Evolutionary conservation across 2,888 invertebrate species (phyloP).

Genomic region (Ariolimax columbianus): DNA sequence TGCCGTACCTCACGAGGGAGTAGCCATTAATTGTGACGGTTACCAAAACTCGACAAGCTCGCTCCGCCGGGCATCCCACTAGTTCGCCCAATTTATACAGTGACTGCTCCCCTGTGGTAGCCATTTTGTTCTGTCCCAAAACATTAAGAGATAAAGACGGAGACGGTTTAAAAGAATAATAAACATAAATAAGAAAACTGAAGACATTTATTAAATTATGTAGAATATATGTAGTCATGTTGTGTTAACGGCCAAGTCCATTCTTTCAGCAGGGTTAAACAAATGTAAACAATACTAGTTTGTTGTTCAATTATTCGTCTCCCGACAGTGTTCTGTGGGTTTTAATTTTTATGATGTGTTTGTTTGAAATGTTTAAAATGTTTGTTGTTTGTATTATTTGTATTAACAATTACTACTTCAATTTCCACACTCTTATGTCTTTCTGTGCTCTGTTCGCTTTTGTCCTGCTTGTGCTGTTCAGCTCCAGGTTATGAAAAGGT

Average conservation of each 20-base stretch:
- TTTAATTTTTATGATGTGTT: too few species aligned
- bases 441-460: too few species aligned
- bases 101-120: conserved; percentile 37
- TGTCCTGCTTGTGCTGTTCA: too few species aligned
- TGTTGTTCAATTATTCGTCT: too few species aligned
- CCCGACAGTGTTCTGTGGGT: too few species aligned
- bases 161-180: not conserved
- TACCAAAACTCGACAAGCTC: not conserved
- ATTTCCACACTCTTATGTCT: too few species aligned
- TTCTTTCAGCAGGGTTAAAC: too few species aligned
- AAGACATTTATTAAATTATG: not conserved
- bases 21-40: conserved; percentile 39
- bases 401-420: too few species aligned
- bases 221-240: not conserved
- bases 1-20: conserved; percentile 26
- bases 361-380: too few species aligned
- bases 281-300: too few species aligned
- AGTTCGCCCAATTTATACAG: conserved; percentile 36
- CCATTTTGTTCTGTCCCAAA: not conserved
- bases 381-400: too few species aligned
- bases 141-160: not conserved
- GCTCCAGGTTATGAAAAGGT: too few species aligned
- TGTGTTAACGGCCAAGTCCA: not conserved
- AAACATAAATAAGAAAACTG: not conserved
- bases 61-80: not conserved